phyloP scores from a whole-genome alignment of 2,797 vertebrate genomes.

The Gymnoscopelus microlampas region DNA sequence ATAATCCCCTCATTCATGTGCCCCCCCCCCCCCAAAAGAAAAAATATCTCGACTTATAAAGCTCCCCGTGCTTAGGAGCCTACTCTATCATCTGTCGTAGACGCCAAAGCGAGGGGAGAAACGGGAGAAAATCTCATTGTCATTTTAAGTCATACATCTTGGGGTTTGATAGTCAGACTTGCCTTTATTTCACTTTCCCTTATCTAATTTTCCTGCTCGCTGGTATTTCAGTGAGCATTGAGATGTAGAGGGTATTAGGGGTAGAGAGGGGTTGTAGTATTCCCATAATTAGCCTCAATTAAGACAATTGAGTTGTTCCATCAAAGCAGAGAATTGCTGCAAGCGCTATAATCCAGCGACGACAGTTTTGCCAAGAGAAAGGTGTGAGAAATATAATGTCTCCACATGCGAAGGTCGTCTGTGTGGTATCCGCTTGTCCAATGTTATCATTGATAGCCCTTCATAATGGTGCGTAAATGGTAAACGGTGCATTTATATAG shows the following conservation, averaged over 20 bases:
- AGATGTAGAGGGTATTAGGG: slow-evolving; percentile 18
- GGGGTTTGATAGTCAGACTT: slow-evolving; percentile 48
- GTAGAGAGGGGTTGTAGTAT: slow-evolving; percentile 19
- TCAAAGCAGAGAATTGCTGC: slow-evolving; percentile 2
- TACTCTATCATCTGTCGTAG: slow-evolving; percentile 45
- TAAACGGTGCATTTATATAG: slow-evolving; percentile 8
- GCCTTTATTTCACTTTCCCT: slow-evolving; percentile 29
- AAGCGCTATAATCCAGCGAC: slow-evolving; percentile 14
- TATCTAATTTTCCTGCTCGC: neutral
- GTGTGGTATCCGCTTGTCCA: slow-evolving; percentile 25
- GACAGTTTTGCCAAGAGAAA: slow-evolving; percentile 30
- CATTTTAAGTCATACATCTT: slow-evolving; percentile 45
- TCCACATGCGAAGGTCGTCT: slow-evolving; percentile 3
- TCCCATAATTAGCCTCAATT: slow-evolving; percentile 26
- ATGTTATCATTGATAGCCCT: slow-evolving; percentile 41
- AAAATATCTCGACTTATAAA: slow-evolving; percentile 61
- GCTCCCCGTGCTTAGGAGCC: slow-evolving; percentile 61
- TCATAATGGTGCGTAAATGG: too few species aligned
- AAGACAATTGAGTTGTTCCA: slow-evolving; percentile 20
- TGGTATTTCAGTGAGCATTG: neutral
- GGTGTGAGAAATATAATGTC: slow-evolving; percentile 12
- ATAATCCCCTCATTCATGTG: slow-evolving; percentile 78
- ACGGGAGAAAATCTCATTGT: slow-evolving; percentile 51
- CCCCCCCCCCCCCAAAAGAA: slow-evolving; percentile 55
- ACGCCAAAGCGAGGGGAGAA: slow-evolving; percentile 46